Evolutionary conservation across 2,888 invertebrate species (phyloP), one percentile per base, ranked within the genome.

Genomic region (Carabus problematicus): DNA sequence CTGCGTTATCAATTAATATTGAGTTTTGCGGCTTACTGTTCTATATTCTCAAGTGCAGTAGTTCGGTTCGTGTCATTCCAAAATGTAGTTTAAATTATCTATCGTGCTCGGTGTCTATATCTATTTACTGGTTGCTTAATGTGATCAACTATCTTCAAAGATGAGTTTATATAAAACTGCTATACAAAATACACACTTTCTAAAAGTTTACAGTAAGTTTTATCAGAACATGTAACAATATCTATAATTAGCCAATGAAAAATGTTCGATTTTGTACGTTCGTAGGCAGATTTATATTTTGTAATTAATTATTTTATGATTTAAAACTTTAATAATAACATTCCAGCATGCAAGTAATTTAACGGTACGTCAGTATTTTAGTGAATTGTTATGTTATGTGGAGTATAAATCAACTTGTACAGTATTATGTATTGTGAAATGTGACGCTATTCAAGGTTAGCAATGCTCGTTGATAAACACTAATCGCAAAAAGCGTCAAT

Each of bases 91-190:
- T 61, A 49, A 61, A 16, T 16, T 16, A 12, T 45, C 2, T 45
- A 3, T 52, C 12, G 52, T 52, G 52, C 12, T 52, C 16, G 12
- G 8, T 52, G 3, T 52, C 12, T 9, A 52, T 52, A 14, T 52
- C 3, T 16, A 60, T 16, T 16, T n/a, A n/a, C n/a, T n/a, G n/a
- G n/a, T 52, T 60, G 12, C 14, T 29, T 42, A 45, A 18, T 66
- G 19, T 60, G 39, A 19, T 8, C 59, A 68, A 67, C 64, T 71
- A 64, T 42, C 52, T 19, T 11, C n/a, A 42, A 75, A 72, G 71
- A 80, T 80, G 80, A 80, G 79, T 74, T 73, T 80, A 29, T 79
- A 79, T 71, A 80, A 79, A 72, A 77, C 77, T 29, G 79, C 79
- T 45, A 75, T 80, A 54, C 75, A 80, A 73, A 80, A 80, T 72